Percentiles rank a stretch among this genome's conserved stretches.
phyloP scores from a whole-genome alignment of 2,797 vertebrate genomes.

The Characodon lateralis region DNA sequence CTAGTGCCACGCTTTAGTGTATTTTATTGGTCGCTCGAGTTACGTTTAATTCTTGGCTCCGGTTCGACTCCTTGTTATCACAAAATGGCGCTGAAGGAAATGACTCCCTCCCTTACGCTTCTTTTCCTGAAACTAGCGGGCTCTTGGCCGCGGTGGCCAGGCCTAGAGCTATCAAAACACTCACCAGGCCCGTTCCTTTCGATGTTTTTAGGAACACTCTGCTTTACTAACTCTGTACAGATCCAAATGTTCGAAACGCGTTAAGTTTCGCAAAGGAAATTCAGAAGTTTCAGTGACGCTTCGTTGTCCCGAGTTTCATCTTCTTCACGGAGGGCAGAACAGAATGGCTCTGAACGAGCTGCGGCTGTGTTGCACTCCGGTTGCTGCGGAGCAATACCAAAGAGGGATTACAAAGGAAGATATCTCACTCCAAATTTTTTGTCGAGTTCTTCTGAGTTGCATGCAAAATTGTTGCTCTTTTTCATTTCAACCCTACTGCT shows the following conservation, averaged over 20 bases:
- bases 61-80: slow-evolving; percentile 81
- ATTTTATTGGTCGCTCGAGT: slow-evolving; percentile 1
- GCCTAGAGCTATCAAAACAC: slow-evolving; percentile 54
- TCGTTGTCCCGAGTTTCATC: slow-evolving; percentile 66
- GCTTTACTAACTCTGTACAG: not conserved
- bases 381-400: slow-evolving; percentile 59
- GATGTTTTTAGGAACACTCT: slow-evolving; percentile 33
- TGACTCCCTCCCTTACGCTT: slow-evolving; percentile 81
- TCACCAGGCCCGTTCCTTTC: slow-evolving; percentile 68
- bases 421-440: slow-evolving; percentile 36
- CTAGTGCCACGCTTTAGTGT: fast-evolving
- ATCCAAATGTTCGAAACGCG: slow-evolving; percentile 1
- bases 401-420: not conserved
- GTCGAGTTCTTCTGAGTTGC: not conserved
- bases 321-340: slow-evolving; percentile 45
- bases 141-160: slow-evolving; percentile 50
- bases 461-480: too few relatives aligned
- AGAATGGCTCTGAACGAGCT: slow-evolving; percentile 60
- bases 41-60: slow-evolving; percentile 53
- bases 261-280: not conserved
- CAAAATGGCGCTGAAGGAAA: slow-evolving; percentile 90
- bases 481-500: too few relatives aligned
- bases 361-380: slow-evolving; percentile 48
- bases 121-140: slow-evolving; percentile 78
- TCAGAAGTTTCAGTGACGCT: slow-evolving; percentile 51